Evolutionary conservation across 2,797 vertebrate species (phyloP).

Genomic region (Diplodus sargus): DNA sequence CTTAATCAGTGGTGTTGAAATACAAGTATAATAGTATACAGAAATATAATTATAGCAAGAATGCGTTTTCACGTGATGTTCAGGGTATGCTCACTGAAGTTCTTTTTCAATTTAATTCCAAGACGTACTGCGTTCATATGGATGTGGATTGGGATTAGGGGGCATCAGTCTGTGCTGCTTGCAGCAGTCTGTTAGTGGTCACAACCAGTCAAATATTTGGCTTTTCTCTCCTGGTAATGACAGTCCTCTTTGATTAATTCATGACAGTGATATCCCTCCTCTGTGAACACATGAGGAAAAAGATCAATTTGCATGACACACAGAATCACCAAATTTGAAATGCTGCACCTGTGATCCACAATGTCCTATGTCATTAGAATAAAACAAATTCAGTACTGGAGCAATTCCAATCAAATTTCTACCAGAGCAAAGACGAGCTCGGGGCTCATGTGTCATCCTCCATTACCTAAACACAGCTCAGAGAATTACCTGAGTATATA

Average conservation of each 20-base stretch:
- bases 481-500: constrained; percentile 27
- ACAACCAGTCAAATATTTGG: background rate
- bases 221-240: background rate
- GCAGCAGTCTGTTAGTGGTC: background rate
- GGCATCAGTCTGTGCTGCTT: background rate
- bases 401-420: background rate
- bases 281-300: background rate
- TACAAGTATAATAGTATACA: too few relatives aligned
- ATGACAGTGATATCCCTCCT: background rate
- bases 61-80: too few relatives aligned
- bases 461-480: constrained; percentile 1
- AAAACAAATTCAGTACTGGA: constrained; percentile 7
- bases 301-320: background rate
- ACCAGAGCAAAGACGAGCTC: background rate
- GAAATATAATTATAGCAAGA: too few relatives aligned
- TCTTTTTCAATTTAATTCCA: background rate
- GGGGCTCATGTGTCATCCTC: constrained; percentile 11
- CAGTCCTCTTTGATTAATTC: background rate
- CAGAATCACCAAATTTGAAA: background rate
- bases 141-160: background rate
- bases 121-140: background rate
- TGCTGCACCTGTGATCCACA: background rate
- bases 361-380: background rate
- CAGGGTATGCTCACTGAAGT: background rate
- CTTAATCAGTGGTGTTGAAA: too few relatives aligned